A percentile compares a stretch with the other conserved stretches of the same genome.
These are phyloP conservation scores for Menidia menidia DNA, from an alignment of 2,797 vertebrate genomes.

Conservation along the genomic window DNA sequence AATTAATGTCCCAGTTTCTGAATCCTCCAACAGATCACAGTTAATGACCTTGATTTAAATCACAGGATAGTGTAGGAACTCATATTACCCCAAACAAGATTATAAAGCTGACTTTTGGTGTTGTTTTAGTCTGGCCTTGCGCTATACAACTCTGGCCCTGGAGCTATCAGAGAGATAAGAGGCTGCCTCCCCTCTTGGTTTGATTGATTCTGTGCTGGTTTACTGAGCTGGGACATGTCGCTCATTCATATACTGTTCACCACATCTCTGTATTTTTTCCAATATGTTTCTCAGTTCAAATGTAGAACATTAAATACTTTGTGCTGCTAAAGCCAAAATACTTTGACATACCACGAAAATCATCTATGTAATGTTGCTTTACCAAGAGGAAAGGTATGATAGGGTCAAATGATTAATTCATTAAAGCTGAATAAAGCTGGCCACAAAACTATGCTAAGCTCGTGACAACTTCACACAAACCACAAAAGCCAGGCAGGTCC, in stretches of 20 bases:
- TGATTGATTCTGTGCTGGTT: conserved; percentile 77
- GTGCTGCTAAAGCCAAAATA: background rate
- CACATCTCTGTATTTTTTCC: conserved; percentile 14
- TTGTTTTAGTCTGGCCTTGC: conserved; percentile 62
- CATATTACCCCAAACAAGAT: conserved; percentile 67
- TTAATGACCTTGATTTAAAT: conserved; percentile 82
- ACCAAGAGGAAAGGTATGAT: background rate
- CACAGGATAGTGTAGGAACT: conserved; percentile 68
- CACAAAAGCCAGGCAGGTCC: background rate
- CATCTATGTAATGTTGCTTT: background rate
- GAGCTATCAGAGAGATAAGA: conserved; percentile 56
- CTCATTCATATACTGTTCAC: conserved; percentile 40
- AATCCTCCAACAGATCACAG: conserved; percentile 70
- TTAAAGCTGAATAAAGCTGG: background rate
- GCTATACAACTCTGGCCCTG: conserved; percentile 55
- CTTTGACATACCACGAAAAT: background rate
- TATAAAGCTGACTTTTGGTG: conserved; percentile 73
- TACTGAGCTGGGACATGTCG: conserved; percentile 37
- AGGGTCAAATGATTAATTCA: background rate
- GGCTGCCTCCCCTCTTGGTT: conserved; percentile 58
- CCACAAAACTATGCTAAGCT: background rate
- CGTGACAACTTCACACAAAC: background rate
- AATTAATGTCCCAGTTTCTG: conserved; percentile 80
- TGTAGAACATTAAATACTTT: conserved; percentile 28
- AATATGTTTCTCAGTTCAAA: background rate